Evolutionary conservation across 1,140 invertebrate genomes (phyloP).

Genomic region (Agrilus planipennis): DNA sequence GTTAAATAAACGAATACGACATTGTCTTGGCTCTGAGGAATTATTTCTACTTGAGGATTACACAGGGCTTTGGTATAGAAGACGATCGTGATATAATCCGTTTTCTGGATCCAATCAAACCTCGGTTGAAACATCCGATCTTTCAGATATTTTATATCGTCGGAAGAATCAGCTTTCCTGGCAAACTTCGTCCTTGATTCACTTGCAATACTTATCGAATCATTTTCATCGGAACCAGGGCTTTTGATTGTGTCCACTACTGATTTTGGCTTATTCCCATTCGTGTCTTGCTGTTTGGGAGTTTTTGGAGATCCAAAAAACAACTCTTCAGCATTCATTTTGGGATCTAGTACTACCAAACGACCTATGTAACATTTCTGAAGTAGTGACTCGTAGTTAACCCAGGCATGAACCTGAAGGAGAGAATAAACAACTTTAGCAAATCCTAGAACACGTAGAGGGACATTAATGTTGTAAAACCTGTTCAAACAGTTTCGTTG

Average conservation of each 20-base stretch:
- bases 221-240: background rate
- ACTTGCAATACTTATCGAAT: conserved; percentile 19
- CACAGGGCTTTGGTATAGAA: conserved; percentile 48
- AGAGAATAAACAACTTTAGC: background rate
- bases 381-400: conserved; percentile 88
- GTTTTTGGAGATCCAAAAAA: conserved; percentile 16
- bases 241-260: too few species aligned
- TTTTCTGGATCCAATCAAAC: conserved; percentile 60
- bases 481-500: conserved; percentile 87
- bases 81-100: conserved; percentile 44
- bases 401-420: conserved; percentile 80
- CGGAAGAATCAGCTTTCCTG: background rate
- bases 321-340: conserved; percentile 37
- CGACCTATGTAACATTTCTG: conserved; percentile 84
- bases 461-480: conserved; percentile 33
- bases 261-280: background rate
- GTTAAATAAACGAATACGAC: conserved; percentile 14
- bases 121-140: conserved; percentile 33
- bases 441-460: background rate
- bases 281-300: background rate
- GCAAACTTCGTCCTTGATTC: conserved; percentile 8
- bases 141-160: conserved; percentile 2
- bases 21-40: conserved; percentile 13
- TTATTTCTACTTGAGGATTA: conserved; percentile 35
- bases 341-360: conserved; percentile 38